Percentiles rank a stretch among this genome's conserved stretches.
These are phyloP conservation scores for Archilochus colubris DNA, from an alignment of 2,113 vertebrate species.

Conservation along the genomic window DNA sequence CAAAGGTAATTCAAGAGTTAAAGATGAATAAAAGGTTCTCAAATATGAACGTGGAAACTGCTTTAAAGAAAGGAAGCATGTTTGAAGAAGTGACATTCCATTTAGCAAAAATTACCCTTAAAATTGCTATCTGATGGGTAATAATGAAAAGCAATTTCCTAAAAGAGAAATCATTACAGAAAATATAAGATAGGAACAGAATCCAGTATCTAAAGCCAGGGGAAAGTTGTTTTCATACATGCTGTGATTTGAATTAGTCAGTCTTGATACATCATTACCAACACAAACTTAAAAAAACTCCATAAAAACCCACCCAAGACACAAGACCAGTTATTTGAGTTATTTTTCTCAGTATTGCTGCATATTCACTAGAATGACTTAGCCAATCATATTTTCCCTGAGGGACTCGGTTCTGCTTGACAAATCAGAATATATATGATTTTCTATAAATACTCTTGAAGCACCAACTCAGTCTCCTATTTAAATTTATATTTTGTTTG, in stretches of 20 bases:
- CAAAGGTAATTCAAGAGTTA: neutral
- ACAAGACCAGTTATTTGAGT: neutral
- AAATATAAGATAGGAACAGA: neutral
- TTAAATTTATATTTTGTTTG: neutral
- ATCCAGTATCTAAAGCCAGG: neutral
- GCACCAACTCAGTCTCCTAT: neutral
- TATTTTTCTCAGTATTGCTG: slow-evolving; percentile 4
- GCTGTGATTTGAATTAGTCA: neutral
- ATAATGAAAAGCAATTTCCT: neutral
- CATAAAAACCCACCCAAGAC: neutral
- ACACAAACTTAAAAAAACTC: neutral
- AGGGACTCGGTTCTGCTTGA: neutral
- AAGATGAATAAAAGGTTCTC: slow-evolving; percentile 18
- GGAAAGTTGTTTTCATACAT: neutral
- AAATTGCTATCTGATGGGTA: neutral
- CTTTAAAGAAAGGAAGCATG: neutral
- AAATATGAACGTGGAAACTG: neutral
- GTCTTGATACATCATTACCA: neutral
- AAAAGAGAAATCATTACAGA: neutral
- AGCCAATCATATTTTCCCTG: slow-evolving; percentile 2
- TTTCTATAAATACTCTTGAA: neutral
- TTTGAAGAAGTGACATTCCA: neutral
- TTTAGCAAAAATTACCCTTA: neutral
- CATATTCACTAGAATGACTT: slow-evolving; percentile 13
- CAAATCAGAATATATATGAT: neutral